Percentiles rank a stretch among this genome's conserved stretches.
Evolutionary conservation across 2,888 invertebrate species (phyloP).

Genomic region (Anaspis maculata): DNA sequence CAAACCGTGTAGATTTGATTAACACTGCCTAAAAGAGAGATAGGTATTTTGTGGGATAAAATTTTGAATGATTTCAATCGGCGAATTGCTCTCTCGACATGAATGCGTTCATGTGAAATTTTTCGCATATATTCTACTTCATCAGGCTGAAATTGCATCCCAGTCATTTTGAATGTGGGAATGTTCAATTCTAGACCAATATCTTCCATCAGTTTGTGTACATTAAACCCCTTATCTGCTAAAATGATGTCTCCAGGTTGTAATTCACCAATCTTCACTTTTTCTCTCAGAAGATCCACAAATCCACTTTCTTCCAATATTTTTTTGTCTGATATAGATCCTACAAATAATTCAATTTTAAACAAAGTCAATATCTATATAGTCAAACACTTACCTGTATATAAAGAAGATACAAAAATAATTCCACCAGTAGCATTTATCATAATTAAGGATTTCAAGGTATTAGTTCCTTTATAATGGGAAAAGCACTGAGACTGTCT

Average conservation of each 20-base stretch:
- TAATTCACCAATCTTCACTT: slow-evolving; percentile 9
- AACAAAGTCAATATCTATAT: background rate
- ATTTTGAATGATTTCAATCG: slow-evolving; percentile 15
- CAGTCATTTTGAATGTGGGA: slow-evolving; percentile 13
- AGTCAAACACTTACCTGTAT: slow-evolving; percentile 8
- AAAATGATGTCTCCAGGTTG: slow-evolving; percentile 12
- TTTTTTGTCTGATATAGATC: slow-evolving; percentile 14
- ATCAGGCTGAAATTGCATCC: slow-evolving; percentile 11
- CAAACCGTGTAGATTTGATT: slow-evolving; percentile 12
- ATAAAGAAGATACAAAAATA: slow-evolving; percentile 14
- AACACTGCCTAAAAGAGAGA: slow-evolving; percentile 6
- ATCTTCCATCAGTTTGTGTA: slow-evolving; percentile 12
- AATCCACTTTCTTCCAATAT: slow-evolving; percentile 14
- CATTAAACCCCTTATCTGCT: slow-evolving; percentile 19
- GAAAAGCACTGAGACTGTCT: slow-evolving; percentile 15
- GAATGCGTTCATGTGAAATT: slow-evolving; percentile 17
- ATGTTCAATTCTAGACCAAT: slow-evolving; percentile 14
- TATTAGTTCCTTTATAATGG: slow-evolving; percentile 15
- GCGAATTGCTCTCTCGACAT: slow-evolving; percentile 17
- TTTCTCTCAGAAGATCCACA: slow-evolving; percentile 6
- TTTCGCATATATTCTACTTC: slow-evolving; percentile 12
- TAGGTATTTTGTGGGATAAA: slow-evolving; percentile 7
- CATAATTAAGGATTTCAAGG: slow-evolving; percentile 16
- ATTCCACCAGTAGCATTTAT: slow-evolving; percentile 16
- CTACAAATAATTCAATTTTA: background rate